These are phyloP conservation scores for Microcaecilia unicolor DNA, from an alignment of 2,797 vertebrate genomes.

Conservation along the genomic window DNA sequence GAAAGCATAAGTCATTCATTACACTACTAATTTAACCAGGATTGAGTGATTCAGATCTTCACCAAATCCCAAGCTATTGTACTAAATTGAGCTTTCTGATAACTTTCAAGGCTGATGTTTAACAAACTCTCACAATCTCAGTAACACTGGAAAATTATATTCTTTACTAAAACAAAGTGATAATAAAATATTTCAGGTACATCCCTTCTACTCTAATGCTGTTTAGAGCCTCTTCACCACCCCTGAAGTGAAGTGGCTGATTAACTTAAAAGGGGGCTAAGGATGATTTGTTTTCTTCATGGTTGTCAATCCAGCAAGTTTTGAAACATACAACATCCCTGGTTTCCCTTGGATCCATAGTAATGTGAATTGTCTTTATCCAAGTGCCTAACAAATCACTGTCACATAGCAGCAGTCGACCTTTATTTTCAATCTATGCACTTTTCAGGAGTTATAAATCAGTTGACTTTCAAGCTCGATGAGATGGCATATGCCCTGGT, in stretches of 20 bases:
- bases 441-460: slow-evolving; percentile 63
- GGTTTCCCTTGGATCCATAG: slow-evolving; percentile 30
- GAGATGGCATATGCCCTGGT: slow-evolving; percentile 64
- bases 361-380: slow-evolving; percentile 47
- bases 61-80: slow-evolving; percentile 18
- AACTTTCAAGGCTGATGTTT: slow-evolving; percentile 29
- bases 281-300: slow-evolving; percentile 27
- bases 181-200: slow-evolving; percentile 1
- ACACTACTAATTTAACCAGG: slow-evolving; percentile 29
- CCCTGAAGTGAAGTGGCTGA: background rate
- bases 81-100: slow-evolving; percentile 28
- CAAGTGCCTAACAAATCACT: slow-evolving; percentile 52
- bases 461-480: slow-evolving; percentile 59
- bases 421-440: slow-evolving; percentile 57
- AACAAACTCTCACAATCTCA: slow-evolving; percentile 5
- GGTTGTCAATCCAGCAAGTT: slow-evolving; percentile 17
- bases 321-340: slow-evolving; percentile 25
- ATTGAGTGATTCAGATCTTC: slow-evolving; percentile 20
- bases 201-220: background rate
- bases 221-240: background rate
- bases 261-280: slow-evolving; percentile 15
- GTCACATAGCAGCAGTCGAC: slow-evolving; percentile 37
- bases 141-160: background rate
- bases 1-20: slow-evolving; percentile 28
- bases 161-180: background rate